Evolutionary conservation across 2,797 vertebrate genomes (phyloP).

Genomic region (Cyclura pinguis): DNA sequence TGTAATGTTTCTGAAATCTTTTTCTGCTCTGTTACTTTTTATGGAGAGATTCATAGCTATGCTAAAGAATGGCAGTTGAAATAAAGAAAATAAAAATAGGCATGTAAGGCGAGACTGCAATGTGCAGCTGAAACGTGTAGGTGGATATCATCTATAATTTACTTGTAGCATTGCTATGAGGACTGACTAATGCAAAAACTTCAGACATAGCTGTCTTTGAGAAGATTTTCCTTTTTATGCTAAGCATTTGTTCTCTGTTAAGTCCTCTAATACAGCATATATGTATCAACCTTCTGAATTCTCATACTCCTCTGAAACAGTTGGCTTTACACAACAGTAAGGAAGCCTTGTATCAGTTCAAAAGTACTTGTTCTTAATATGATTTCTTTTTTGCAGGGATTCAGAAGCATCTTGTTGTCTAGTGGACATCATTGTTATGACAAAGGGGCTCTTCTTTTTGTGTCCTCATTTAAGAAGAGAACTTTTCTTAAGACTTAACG

Average conservation of each 20-base stretch:
- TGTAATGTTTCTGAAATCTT: constrained; percentile 46
- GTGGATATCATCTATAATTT: constrained; percentile 38
- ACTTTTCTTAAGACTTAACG: constrained; percentile 31
- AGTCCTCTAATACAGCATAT: too few relatives aligned
- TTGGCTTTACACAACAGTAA: background rate
- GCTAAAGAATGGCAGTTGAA: constrained; percentile 53
- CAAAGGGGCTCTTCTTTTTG: background rate
- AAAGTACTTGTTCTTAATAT: constrained; percentile 29
- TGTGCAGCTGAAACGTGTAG: constrained; percentile 43
- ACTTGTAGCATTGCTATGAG: constrained; percentile 41
- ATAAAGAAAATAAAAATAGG: constrained; percentile 69
- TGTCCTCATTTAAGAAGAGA: background rate
- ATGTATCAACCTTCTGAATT: background rate
- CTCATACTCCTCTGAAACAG: background rate
- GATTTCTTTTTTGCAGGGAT: constrained; percentile 31
- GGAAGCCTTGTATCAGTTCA: background rate
- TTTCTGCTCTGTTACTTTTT: constrained; percentile 48
- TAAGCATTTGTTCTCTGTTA: constrained; percentile 15
- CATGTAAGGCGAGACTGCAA: constrained; percentile 44
- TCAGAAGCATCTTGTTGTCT: constrained; percentile 25
- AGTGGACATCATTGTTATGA: constrained; percentile 23
- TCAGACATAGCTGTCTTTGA: constrained; percentile 43
- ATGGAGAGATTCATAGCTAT: constrained; percentile 42
- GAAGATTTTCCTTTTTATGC: constrained; percentile 27
- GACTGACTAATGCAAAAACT: constrained; percentile 31